Base-by-base conservation (phyloP, 2,888 invertebrate genomes). In the Acleris cristana region DNA sequence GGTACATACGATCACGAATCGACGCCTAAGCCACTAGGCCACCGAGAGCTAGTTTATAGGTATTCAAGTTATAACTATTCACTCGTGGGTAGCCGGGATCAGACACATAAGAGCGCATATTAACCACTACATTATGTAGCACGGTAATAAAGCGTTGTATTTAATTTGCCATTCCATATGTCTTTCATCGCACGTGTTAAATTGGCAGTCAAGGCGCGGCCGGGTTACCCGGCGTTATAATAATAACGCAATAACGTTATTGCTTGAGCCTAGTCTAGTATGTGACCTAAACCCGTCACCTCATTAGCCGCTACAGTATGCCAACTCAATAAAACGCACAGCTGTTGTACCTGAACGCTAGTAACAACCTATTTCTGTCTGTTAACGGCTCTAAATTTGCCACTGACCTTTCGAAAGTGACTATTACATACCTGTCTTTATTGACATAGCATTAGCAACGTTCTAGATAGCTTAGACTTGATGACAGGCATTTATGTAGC, bases 231-330 rank as follows among this genome's bases (percentile, higher is more conserved):
- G 63, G 69, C 72, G 70, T 72, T 72, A 69, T 67, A 70, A 64
- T 40, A 40, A 40, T 40, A 40, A 14, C 40, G 40, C 40, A 40
- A 40, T 64, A 61, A 60, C 69, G 62, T 61, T 66, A 58, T 56
- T 66, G 53, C 51, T 52, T 21, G 40, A 30, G 14, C 30, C 40
- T 54, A 62, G 62, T 51, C 63, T 77, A 77, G 73, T 76, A 76
- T 79, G 74, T 82, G 86, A 86, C 85, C 85, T 81, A 83, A 84
- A 82, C 80, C 77, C 70, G 86, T 84, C 83, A 81, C 70, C 72
- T 72, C 69, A 71, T 74, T 76, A 71, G 72, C 67, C 64, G 69
- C 68, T 67, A 71, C 54, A 71, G 71, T 65, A 64, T 59, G 65
- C 61, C 66, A 68, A 65, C 53, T 40, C 62, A 62, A 55, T 62